phyloP scores from a whole-genome alignment of 2,797 vertebrate species.

The Sternarchorhynchus goeldii region DNA sequence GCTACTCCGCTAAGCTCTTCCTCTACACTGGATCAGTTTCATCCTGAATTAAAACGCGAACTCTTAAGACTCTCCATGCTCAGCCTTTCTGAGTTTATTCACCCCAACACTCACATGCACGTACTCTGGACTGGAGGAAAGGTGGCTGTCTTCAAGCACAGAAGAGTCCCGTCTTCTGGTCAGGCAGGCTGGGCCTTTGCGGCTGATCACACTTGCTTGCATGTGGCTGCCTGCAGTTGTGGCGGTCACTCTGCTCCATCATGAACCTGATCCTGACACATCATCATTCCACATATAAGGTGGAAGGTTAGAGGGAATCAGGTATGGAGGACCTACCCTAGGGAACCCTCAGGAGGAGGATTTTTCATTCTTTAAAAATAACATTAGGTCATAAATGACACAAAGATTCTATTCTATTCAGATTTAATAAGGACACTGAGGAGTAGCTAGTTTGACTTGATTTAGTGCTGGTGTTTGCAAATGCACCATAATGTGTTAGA shows the following conservation, averaged over 20 bases:
- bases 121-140: neutral
- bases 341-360: conserved; percentile 9
- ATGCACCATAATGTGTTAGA: too few relatives aligned
- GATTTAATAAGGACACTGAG: conserved; percentile 8
- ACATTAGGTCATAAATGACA: neutral
- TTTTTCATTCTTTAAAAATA: neutral
- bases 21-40: too few relatives aligned
- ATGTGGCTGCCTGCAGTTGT: conserved; percentile 43
- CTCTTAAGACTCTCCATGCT: too few relatives aligned
- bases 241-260: conserved; percentile 41
- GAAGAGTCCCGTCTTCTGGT: conserved; percentile 3
- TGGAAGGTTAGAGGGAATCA: conserved; percentile 34
- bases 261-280: conserved; percentile 61
- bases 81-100: too few relatives aligned
- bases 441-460: neutral
- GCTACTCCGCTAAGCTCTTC: neutral
- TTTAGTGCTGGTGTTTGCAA: too few relatives aligned
- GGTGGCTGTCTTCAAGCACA: neutral
- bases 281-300: conserved; percentile 9
- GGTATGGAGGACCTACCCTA: neutral
- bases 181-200: neutral
- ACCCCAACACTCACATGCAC: too few relatives aligned
- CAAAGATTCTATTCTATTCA: neutral
- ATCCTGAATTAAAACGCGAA: too few relatives aligned
- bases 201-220: conserved; percentile 7